A percentile compares a stretch with the other conserved stretches of the same genome.
phyloP scores from a whole-genome alignment of 2,888 invertebrate genomes.

The Labia minor region DNA sequence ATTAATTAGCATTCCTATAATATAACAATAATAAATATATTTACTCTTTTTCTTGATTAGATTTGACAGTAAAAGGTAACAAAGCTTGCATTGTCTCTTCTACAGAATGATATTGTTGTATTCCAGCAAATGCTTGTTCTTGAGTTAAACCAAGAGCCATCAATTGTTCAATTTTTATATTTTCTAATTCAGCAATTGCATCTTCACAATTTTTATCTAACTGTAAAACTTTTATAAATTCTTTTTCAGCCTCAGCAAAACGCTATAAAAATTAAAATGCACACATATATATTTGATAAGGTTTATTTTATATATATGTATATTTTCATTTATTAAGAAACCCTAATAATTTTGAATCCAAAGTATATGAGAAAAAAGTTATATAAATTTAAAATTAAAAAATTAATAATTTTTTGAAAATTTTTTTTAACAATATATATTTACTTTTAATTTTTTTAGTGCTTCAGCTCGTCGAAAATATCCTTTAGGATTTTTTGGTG shows the following conservation, averaged over 20 bases:
- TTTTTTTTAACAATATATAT: constrained; percentile 23
- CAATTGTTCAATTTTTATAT: constrained; percentile 35
- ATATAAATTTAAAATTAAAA: too few species aligned
- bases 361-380: too few species aligned
- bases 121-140: constrained; percentile 18
- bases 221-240: constrained; percentile 37
- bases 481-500: constrained; percentile 39
- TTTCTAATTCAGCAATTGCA: constrained; percentile 35
- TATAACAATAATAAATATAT: neutral
- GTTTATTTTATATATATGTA: neutral
- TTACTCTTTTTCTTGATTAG: neutral
- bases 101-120: constrained; percentile 19
- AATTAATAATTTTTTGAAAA: neutral
- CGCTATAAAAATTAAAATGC: constrained; percentile 31
- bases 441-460: constrained; percentile 38
- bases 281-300: too few species aligned
- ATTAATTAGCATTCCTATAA: too few species aligned
- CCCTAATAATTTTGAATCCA: too few species aligned
- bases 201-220: constrained; percentile 38
- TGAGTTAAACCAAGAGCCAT: constrained; percentile 27
- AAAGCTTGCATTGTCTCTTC: constrained; percentile 18
- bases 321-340: too few species aligned
- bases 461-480: constrained; percentile 40
- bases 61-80: neutral
- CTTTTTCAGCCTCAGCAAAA: constrained; percentile 37